Conservation (phyloP, 2,113 vertebrate genomes). For the Odontesthes bonariensis region DNA sequence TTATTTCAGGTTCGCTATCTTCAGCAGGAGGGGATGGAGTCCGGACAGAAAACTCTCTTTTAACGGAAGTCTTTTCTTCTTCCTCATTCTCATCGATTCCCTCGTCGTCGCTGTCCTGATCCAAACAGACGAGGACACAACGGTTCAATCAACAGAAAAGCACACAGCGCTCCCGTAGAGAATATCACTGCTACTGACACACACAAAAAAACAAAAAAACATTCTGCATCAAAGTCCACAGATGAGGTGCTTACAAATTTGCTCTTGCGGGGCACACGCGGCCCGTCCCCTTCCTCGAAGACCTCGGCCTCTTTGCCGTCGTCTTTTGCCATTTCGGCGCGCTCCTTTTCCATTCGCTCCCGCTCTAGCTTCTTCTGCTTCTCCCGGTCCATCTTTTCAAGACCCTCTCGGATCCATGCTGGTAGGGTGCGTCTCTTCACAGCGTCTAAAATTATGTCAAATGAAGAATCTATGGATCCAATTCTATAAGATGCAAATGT, state of each 20-base stretch:
- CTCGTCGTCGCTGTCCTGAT: conserved; percentile 95
- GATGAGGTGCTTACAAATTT: conserved; percentile 93
- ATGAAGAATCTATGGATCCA: not conserved
- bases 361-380: conserved; percentile 97
- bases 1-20: conserved; percentile 97
- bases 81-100: conserved; percentile 81
- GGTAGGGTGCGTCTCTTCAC: conserved; percentile 96
- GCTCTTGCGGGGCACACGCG: conserved; percentile 94
- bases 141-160: not conserved
- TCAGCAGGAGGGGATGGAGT: conserved; percentile 93
- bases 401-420: conserved; percentile 98
- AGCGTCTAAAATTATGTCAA: conserved; percentile 81
- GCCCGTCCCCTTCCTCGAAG: conserved; percentile 87
- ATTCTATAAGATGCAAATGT: no score
- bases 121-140: not conserved
- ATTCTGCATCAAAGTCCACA: not conserved
- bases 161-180: no score
- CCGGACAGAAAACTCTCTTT: conserved; percentile 85
- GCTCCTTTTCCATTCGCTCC: conserved; percentile 95
- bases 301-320: conserved; percentile 85
- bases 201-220: not conserved
- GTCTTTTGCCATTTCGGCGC: conserved; percentile 91
- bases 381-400: conserved; percentile 99
- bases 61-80: conserved; percentile 83
- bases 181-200: not conserved